Evolutionary conservation across 2,888 invertebrate species (phyloP), one percentile per base, ranked within the genome.

Genomic region (Linnaemya tessellans): DNA sequence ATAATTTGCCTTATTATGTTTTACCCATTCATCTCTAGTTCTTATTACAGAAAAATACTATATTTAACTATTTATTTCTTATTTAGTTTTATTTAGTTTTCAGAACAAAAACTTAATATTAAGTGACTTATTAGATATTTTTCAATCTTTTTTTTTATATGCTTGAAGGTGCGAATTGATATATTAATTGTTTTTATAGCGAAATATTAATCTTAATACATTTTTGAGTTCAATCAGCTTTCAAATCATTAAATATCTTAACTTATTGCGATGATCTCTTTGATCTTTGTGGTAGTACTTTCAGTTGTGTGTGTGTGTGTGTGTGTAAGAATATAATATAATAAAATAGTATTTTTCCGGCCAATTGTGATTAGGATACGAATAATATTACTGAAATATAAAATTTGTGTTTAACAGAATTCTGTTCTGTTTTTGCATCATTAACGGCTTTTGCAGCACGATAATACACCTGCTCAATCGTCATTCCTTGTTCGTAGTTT

Each of bases 151-250:
- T 22, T 35, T 68, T 35, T 68, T 67, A 78, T 78, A 43, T 49
- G 35, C 18, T 74, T 51, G 20, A 7, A 78, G 62, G 67, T 84
- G 84, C 74, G 62, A 84, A 58, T 9, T 68, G 78, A 84, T 51
- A 35, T 46, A 68, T 78, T 79, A 38, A 73, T 64, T n/a, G n/a
- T 30, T 22, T n/a, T 73, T 25, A 51, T 65, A 54, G 22, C 51
- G 13, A 43, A 43, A 51, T 13, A 15, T 73, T 43, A 22, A 35
- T 15, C 1, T 51, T 1, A 49, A 5, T 7, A 46, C 10, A n/a
- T 30, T 22, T 20, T 60, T 18, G 0, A 58, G 41, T 75, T 77
- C 56, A 60, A 80, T 80, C 65, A 67, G 20, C 54, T 22, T n/a
- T 2, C 22, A 43, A 13, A 58, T 46, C n/a, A 18, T 80, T 46